Conservation (phyloP, 2,797 vertebrate species). For the Austrolebias charrua region DNA sequence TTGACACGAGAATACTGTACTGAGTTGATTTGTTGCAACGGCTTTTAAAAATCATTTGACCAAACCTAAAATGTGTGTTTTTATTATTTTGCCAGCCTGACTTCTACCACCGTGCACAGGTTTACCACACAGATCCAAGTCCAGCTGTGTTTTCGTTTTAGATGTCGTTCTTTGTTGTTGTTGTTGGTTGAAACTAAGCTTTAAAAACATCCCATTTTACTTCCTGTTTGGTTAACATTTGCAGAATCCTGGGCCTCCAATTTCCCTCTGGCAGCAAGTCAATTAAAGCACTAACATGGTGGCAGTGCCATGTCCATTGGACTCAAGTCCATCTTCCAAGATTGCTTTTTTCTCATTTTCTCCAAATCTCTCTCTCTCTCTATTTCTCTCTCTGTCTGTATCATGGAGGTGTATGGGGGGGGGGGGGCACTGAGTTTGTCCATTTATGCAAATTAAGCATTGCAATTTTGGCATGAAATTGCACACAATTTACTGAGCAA, state of each 20-base stretch:
- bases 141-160: slow-evolving; percentile 35
- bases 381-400: background rate
- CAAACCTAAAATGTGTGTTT: slow-evolving; percentile 54
- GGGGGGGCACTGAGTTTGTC: slow-evolving; percentile 23
- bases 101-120: slow-evolving; percentile 48
- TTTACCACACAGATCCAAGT: slow-evolving; percentile 35
- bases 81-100: slow-evolving; percentile 49
- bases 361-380: slow-evolving; percentile 25
- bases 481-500: slow-evolving; percentile 36
- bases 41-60: slow-evolving; percentile 66
- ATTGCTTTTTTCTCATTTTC: slow-evolving; percentile 29
- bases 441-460: slow-evolving; percentile 47
- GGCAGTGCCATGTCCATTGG: slow-evolving; percentile 19
- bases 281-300: slow-evolving; percentile 4
- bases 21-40: slow-evolving; percentile 60
- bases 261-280: slow-evolving; percentile 42
- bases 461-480: slow-evolving; percentile 45
- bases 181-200: slow-evolving; percentile 65
- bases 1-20: slow-evolving; percentile 54
- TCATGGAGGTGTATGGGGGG: slow-evolving; percentile 4
- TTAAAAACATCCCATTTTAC: slow-evolving; percentile 62
- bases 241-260: slow-evolving; percentile 48
- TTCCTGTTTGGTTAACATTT: slow-evolving; percentile 29
- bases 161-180: slow-evolving; percentile 27
- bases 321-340: slow-evolving; percentile 24